These are phyloP conservation scores for Standfussiana lucernea DNA, from an alignment of 2,888 invertebrate species.

Conservation along the genomic window DNA sequence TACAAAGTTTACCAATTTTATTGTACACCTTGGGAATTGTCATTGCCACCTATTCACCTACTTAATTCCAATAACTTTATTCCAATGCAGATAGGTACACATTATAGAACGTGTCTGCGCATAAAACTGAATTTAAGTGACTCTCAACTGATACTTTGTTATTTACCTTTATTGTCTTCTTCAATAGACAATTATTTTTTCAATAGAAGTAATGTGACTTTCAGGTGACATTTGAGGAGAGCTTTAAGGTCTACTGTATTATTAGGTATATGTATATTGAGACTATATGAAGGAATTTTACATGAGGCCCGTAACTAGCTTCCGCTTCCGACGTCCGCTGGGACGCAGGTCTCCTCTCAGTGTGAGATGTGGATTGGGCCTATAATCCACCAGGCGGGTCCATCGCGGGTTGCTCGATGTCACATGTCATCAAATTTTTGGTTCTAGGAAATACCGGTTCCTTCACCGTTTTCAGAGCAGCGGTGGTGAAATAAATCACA, in stretches of 20 bases:
- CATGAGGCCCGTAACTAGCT: no score
- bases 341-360: no score
- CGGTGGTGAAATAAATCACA: no score
- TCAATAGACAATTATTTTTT: neutral
- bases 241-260: neutral
- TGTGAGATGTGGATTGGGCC: no score
- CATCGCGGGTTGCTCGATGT: no score
- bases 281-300: neutral
- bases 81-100: neutral
- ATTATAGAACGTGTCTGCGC: neutral
- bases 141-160: neutral
- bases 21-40: neutral
- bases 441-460: no score
- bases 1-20: neutral
- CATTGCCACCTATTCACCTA: neutral
- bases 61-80: neutral
- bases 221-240: slow-evolving; percentile 3
- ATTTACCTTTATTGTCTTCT: slow-evolving; percentile 1
- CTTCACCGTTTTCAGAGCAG: no score
- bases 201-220: neutral
- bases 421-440: no score
- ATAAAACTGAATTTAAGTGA: neutral
- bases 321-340: no score
- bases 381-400: no score
- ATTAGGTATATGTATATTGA: neutral